Evolutionary conservation across 1,140 invertebrate species (phyloP).

Genomic region (Lepidostoma basale): DNA sequence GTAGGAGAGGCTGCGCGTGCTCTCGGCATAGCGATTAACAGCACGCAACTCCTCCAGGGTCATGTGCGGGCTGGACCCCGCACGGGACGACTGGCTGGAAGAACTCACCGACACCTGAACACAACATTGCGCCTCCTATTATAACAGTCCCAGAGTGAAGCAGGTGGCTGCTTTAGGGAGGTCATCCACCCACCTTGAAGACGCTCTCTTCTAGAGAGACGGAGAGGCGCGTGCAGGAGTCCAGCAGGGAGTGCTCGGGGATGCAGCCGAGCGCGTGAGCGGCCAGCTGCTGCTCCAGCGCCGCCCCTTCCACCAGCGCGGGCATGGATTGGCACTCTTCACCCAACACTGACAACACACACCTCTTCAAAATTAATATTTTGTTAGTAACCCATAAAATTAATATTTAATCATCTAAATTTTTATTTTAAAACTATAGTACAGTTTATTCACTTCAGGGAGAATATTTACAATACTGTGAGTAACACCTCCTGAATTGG

Average conservation of each 20-base stretch:
- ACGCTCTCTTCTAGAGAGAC: conserved; percentile 87
- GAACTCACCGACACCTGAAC: conserved; percentile 62
- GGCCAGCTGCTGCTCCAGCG: conserved; percentile 57
- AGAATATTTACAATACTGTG: no score
- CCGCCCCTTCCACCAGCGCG: conserved; percentile 68
- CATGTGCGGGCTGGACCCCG: conserved; percentile 69
- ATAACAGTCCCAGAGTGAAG: background rate
- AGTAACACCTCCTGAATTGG: no score
- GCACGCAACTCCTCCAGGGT: conserved; percentile 82
- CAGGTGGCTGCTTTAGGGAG: no score
- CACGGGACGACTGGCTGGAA: conserved; percentile 70
- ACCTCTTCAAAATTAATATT: no score
- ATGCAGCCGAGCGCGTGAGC: conserved; percentile 75
- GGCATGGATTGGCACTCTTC: conserved; percentile 88
- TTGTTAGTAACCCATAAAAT: background rate
- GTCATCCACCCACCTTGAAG: conserved; percentile 76
- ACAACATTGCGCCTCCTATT: conserved; percentile 16
- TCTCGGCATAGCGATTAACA: conserved; percentile 89
- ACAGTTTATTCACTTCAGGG: no score
- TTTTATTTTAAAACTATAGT: no score
- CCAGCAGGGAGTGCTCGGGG: conserved; percentile 81
- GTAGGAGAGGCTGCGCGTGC: conserved; percentile 88
- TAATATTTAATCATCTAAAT: no score
- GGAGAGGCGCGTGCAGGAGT: conserved; percentile 83
- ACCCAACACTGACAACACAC: conserved; percentile 57